Evolutionary conservation across 1,140 invertebrate species (phyloP).

Genomic region (Drosophila guanche): DNA sequence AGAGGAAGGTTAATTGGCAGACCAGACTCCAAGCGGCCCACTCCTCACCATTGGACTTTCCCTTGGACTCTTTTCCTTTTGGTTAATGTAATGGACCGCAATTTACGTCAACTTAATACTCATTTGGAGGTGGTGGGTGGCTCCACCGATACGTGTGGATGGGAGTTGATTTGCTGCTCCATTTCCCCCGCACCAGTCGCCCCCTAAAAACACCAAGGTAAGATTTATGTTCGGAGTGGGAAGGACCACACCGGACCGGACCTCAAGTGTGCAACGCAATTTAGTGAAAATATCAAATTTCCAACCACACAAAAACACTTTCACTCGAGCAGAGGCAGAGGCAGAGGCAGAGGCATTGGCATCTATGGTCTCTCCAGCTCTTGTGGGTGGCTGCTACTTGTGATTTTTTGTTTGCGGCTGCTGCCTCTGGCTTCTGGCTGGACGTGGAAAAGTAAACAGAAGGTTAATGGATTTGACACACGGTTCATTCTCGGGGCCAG

Average conservation of each 20-base stretch:
- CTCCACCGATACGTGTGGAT: constrained; percentile 16
- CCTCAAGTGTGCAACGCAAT: constrained; percentile 80
- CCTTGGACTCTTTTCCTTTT: constrained; percentile 4
- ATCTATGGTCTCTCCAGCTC: too few species aligned
- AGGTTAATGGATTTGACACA: constrained; percentile 83
- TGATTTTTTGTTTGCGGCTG: constrained; percentile 48
- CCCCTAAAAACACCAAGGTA: constrained; percentile 53
- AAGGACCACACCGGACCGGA: constrained; percentile 44
- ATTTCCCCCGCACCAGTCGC: constrained; percentile 51
- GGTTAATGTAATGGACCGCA: constrained; percentile 82
- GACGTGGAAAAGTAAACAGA: constrained; percentile 83
- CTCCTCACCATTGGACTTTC: neutral
- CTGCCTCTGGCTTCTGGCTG: constrained; percentile 29
- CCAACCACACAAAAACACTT: constrained; percentile 52
- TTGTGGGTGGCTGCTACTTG: constrained; percentile 14
- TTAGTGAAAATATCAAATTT: constrained; percentile 82
- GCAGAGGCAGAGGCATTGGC: neutral
- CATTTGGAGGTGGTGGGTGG: constrained; percentile 30
- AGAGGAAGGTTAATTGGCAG: constrained; percentile 58
- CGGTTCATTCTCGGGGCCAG: constrained; percentile 48
- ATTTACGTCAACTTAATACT: constrained; percentile 83
- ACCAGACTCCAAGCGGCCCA: neutral
- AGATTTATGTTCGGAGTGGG: constrained; percentile 65
- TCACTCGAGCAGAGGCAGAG: constrained; percentile 2
- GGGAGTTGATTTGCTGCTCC: constrained; percentile 66